phyloP scores from a whole-genome alignment of 2,797 vertebrate species.

The Astyanax mexicanus region DNA sequence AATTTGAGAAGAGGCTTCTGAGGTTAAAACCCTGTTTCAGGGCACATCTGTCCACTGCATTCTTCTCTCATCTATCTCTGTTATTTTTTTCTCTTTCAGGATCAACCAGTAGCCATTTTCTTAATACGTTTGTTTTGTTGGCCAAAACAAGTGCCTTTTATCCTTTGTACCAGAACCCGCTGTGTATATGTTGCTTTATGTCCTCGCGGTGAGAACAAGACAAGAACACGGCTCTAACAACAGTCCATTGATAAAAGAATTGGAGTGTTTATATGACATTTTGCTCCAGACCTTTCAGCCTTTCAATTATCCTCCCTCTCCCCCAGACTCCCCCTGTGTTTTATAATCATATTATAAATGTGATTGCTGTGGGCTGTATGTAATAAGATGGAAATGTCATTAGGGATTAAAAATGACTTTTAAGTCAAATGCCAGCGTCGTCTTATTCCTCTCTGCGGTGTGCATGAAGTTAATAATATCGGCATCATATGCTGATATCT shows the following conservation, averaged over 20 bases:
- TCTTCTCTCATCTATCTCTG: neutral
- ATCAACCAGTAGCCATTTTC: neutral
- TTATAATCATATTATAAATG: constrained; percentile 15
- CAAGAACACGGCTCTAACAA: neutral
- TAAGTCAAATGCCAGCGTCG: constrained; percentile 32
- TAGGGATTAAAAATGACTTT: constrained; percentile 42
- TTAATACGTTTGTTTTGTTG: constrained; percentile 15
- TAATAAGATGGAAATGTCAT: constrained; percentile 31
- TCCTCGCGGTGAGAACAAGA: neutral
- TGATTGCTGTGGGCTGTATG: constrained; percentile 3
- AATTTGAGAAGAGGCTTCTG: neutral
- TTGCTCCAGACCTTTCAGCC: constrained; percentile 1
- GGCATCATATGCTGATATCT: constrained; percentile 2
- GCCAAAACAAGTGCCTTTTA: constrained; percentile 19
- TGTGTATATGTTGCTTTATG: neutral
- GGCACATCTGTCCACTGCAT: neutral
- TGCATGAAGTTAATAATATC: constrained; percentile 23
- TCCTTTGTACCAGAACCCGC: neutral
- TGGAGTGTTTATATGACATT: neutral
- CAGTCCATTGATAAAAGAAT: neutral
- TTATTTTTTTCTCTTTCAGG: neutral
- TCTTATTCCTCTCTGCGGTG: constrained; percentile 26
- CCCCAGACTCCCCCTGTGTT: neutral
- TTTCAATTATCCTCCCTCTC: constrained; percentile 2
- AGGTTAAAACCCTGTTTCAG: neutral